A percentile compares a stretch with the other conserved stretches of the same genome.
These are phyloP conservation scores for Microctonus hyperodae DNA, from an alignment of 2,888 invertebrate species.

Conservation along the genomic window DNA sequence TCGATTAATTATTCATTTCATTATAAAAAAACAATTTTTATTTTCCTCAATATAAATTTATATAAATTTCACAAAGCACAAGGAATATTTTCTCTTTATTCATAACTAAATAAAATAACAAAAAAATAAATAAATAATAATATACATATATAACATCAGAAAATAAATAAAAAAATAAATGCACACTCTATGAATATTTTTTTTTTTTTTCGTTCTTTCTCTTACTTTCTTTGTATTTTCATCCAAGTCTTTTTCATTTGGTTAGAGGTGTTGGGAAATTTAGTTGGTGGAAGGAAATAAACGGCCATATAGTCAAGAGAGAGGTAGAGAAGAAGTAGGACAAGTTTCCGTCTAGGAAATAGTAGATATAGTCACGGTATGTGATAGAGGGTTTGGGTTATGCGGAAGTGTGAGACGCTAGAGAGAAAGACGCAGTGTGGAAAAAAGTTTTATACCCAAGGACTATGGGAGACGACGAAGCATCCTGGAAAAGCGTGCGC, in stretches of 20 bases:
- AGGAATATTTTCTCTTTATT: too few species aligned
- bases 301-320: background rate
- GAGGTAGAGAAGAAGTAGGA: background rate
- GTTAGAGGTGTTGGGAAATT: background rate
- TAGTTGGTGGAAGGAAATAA: background rate
- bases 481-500: background rate
- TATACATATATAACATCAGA: background rate
- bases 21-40: too few species aligned
- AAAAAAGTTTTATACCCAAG: background rate
- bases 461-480: conserved; percentile 2
- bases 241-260: background rate
- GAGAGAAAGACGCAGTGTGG: too few species aligned
- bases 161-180: too few species aligned
- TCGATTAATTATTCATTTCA: too few species aligned
- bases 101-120: background rate
- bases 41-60: too few species aligned
- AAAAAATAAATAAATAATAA: background rate
- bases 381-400: background rate
- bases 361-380: background rate
- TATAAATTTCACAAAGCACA: too few species aligned
- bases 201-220: background rate
- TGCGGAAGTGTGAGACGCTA: background rate
- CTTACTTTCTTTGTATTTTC: too few species aligned
- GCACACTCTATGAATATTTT: background rate
- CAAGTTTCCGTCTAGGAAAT: background rate